Base-by-base conservation (phyloP, 1,140 invertebrate genomes). In the Alviniconcha marisindica region DNA sequence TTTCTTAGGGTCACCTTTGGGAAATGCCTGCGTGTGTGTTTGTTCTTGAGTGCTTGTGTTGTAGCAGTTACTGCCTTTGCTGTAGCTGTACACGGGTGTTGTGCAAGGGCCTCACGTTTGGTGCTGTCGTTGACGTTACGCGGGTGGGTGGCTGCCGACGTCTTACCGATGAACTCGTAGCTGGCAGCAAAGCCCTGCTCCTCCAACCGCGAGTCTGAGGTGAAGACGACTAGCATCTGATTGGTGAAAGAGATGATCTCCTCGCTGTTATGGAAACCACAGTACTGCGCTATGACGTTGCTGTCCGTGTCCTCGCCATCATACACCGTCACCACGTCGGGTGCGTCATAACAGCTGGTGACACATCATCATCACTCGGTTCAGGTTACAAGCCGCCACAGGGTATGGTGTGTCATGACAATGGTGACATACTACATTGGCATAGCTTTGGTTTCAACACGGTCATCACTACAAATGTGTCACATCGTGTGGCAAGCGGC, bases 131-230 rank as follows among this genome's bases (percentile, higher is more conserved):
- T 81, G 38, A 31, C 48, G 42, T 44, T 31, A 21, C 60, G 36
- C 36, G 71, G 7, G 31, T 60, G 31, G 0, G 56, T 63, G n/a
- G 38, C 51, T 2, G 36, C 24, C 10, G 71, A 24, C 18, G 56
- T 56, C 40, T 76, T 81, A 14, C 66, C 81, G 15, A 85, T 79
- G 69, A 88, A 88, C 44, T 84, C 51, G 48, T 84, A 87, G 18
- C 77, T 86, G n/a, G 87, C 87, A 1, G 86, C 80, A 77, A 88
- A 88, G 24, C 87, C 87, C 76, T 87, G 81, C 79, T 73, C 66
- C 56, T 85, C 60, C 14, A 78, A 5, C n/a, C 54, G 42, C 24
- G 82, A 84, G 71, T 88, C 88, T 10, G 82, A 84, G 33, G 63
- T 81, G 48, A 88, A 88, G 31, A 85, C 80, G 40, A 88, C 85